A percentile compares a stretch with the other conserved stretches of the same genome.
These are phyloP conservation scores for Calonectris borealis DNA, from an alignment of 2,113 vertebrate species.

Conservation along the genomic window DNA sequence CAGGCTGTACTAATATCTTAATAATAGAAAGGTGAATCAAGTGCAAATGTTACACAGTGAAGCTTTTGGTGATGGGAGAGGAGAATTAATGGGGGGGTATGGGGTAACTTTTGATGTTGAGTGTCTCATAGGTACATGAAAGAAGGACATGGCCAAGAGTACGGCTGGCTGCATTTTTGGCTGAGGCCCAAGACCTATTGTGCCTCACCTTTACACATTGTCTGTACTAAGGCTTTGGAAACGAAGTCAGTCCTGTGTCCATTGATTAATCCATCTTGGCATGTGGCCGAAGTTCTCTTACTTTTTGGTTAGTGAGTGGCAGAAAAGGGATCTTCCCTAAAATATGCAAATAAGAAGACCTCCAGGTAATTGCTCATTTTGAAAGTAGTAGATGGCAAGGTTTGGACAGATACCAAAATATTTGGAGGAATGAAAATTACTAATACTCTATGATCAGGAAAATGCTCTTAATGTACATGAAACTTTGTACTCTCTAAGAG, in stretches of 20 bases:
- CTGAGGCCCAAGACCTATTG: accelerated
- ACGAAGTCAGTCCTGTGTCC: not conserved
- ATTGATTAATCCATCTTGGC: not conserved
- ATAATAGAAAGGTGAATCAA: not conserved
- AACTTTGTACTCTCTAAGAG: not conserved
- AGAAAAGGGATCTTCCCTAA: not conserved
- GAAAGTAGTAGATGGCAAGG: not conserved
- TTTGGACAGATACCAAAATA: not conserved
- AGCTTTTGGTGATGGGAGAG: not conserved
- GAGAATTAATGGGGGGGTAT: not conserved
- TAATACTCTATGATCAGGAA: not conserved
- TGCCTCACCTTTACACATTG: not conserved
- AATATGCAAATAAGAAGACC: not conserved
- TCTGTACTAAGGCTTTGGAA: not conserved
- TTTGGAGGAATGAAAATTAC: not conserved
- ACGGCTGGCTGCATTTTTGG: not conserved
- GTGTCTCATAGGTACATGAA: not conserved
- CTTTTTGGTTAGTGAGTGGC: not conserved
- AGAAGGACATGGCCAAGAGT: not conserved
- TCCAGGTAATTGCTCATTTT: not conserved
- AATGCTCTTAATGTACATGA: not conserved
- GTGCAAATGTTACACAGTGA: not conserved
- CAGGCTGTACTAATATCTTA: not conserved
- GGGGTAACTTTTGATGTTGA: not conserved
- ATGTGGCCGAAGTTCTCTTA: not conserved